Evolutionary conservation across 2,113 vertebrate genomes (phyloP).

Genomic region (Empidonax traillii): DNA sequence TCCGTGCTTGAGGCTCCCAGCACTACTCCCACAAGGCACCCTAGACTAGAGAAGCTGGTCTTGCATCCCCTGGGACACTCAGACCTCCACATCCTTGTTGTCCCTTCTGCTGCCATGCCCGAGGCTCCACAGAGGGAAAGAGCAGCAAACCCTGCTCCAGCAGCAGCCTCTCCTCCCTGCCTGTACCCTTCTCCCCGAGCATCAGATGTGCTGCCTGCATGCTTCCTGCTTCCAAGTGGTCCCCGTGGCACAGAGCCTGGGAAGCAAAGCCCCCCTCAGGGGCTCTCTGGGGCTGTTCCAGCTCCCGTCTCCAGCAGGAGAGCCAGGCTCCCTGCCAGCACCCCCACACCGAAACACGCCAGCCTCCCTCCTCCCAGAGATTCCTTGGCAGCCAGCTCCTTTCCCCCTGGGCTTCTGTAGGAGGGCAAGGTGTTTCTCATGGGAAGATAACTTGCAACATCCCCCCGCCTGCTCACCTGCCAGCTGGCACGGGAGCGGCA

Average conservation of each 20-base stretch:
- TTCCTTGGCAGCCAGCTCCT: background rate
- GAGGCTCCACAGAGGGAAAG: background rate
- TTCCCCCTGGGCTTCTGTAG: background rate
- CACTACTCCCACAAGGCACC: background rate
- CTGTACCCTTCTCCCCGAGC: background rate
- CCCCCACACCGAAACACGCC: background rate
- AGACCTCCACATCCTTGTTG: background rate
- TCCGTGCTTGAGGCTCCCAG: background rate
- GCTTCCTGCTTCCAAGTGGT: background rate
- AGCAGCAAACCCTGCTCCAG: background rate
- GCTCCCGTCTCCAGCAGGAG: background rate
- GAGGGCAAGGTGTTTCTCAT: slow-evolving; percentile 7
- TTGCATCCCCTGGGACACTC: background rate
- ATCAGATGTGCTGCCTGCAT: background rate
- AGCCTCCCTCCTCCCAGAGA: background rate
- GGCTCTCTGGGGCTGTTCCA: background rate
- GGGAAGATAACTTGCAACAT: background rate
- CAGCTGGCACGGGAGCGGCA: background rate
- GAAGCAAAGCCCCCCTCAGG: background rate
- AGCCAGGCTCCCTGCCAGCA: background rate
- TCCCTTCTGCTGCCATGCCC: background rate
- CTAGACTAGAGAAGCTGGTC: background rate
- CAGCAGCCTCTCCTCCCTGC: background rate
- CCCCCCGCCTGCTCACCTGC: background rate
- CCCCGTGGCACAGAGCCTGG: background rate